Conservation (phyloP, 2,113 vertebrate genomes). For the Nycticorax nycticorax region DNA sequence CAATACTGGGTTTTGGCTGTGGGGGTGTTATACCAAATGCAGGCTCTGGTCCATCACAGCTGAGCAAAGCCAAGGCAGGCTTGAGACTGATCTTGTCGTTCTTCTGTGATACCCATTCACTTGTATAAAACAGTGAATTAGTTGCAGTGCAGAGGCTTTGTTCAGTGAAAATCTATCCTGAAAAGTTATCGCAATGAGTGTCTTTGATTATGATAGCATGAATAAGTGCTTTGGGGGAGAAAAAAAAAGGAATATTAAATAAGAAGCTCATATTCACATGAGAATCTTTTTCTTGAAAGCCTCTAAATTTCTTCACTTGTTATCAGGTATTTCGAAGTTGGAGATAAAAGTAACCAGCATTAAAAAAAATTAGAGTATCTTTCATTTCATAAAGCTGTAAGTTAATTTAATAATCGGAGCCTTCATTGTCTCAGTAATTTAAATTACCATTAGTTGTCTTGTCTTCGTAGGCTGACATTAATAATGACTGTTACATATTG, state of each 20-base stretch:
- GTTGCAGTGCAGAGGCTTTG: not conserved
- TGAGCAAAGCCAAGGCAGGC: not conserved
- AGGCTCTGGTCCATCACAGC: not conserved
- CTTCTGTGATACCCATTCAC: not conserved
- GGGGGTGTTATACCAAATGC: not conserved
- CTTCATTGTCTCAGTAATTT: not conserved
- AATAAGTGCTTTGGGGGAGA: not conserved
- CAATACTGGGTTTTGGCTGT: not conserved
- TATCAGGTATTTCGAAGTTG: not conserved
- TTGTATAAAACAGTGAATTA: not conserved
- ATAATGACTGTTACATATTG: not conserved
- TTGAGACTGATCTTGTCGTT: not conserved
- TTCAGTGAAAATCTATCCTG: not conserved
- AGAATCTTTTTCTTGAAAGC: not conserved
- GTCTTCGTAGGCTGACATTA: not conserved
- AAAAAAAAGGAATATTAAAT: not conserved
- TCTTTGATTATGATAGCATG: not conserved
- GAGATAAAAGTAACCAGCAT: not conserved
- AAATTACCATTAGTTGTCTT: not conserved
- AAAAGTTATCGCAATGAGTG: not conserved
- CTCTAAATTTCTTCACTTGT: not conserved
- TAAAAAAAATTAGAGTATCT: not conserved
- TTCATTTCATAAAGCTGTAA: not conserved
- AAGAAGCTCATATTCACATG: not conserved
- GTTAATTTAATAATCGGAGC: conserved; percentile 2